Evolutionary conservation across 2,888 invertebrate species (phyloP).

Genomic region (Abrostola tripartita): DNA sequence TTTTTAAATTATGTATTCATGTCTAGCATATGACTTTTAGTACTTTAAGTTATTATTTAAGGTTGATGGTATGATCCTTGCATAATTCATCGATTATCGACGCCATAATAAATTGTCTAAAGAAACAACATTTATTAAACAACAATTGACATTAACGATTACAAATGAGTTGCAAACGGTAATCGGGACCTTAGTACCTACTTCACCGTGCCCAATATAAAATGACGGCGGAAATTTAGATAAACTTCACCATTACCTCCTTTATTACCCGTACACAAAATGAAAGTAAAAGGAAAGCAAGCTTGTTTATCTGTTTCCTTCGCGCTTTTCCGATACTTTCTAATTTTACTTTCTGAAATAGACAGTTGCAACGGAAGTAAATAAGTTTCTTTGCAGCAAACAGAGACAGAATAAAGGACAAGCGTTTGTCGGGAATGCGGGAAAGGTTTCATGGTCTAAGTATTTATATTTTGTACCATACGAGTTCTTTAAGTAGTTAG

Average conservation of each 20-base stretch:
- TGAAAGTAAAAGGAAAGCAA: conserved; percentile 17
- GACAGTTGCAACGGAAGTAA: conserved; percentile 33
- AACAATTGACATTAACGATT: conserved; percentile 26
- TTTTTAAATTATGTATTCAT: too few species aligned
- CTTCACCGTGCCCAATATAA: conserved; percentile 19
- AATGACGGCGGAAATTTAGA: conserved; percentile 25
- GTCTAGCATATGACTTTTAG: too few species aligned
- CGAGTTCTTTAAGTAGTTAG: too few species aligned
- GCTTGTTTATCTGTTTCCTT: conserved; percentile 28
- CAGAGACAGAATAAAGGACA: conserved; percentile 11
- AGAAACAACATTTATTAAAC: conserved; percentile 19
- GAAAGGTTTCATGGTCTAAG: too few species aligned
- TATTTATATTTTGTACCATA: too few species aligned
- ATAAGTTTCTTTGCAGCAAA: conserved; percentile 25
- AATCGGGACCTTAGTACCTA: conserved; percentile 21
- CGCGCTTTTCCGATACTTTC: conserved; percentile 42
- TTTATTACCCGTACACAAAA: conserved; percentile 20
- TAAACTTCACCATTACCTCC: conserved; percentile 26
- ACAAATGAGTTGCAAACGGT: conserved; percentile 22
- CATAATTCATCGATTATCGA: too few species aligned
- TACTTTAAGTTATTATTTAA: too few species aligned
- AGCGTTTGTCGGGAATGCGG: neutral
- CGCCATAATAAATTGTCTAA: conserved; percentile 4
- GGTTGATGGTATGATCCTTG: too few species aligned
- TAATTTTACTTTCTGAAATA: conserved; percentile 18